Evolutionary conservation across 2,113 vertebrate genomes (phyloP), one percentile per base, ranked within the genome.

Genomic region (Thalassoma bifasciatum): DNA sequence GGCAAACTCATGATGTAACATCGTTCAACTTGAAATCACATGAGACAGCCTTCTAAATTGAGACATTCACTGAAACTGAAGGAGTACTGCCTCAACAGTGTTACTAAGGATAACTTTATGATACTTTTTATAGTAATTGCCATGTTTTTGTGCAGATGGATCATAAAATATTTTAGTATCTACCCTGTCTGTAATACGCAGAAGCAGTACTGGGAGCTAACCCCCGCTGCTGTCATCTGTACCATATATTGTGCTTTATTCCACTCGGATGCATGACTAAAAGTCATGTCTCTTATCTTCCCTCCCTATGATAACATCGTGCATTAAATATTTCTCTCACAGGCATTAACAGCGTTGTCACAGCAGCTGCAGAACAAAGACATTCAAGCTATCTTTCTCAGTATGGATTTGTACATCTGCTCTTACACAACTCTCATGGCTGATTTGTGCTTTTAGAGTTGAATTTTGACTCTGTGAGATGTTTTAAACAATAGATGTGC

Each of bases 201-300:
- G 46, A 40, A 42, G n/a, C 19, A 51, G 26, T 51, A 66, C 62
- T 38, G 21, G 17, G 13, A 37, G 49, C 23, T 77, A 53, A 17
- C 36, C 51, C 52, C 49, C 30, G 34, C 38, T 22, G 21, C 69
- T 77, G 65, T 57, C 59, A 66, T 62, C 13, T 30, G 47, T 21
- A 49, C 52, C 19, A 19, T 46, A 61, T 30, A 13, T 24, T 69
- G 59, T 1, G 8, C 34, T 62, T 68, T 65, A 42, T 69, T 70
- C 57, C 54, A 60, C 54, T 37, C 30, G 60, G 61, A 65, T 69
- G 73, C 58, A 75, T 50, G 64, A 34, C 59, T 87, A 82, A 44
- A 68, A 81, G 68, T 52, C 46, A 21, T 0, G 17, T 72, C 51
- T 79, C 73, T 78, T 84, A 68, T 88, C 77, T 80, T 34, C 46